Evolutionary conservation across 2,888 invertebrate genomes (phyloP), one percentile per base, ranked within the genome.

Genomic region (Ormia ochracea): DNA sequence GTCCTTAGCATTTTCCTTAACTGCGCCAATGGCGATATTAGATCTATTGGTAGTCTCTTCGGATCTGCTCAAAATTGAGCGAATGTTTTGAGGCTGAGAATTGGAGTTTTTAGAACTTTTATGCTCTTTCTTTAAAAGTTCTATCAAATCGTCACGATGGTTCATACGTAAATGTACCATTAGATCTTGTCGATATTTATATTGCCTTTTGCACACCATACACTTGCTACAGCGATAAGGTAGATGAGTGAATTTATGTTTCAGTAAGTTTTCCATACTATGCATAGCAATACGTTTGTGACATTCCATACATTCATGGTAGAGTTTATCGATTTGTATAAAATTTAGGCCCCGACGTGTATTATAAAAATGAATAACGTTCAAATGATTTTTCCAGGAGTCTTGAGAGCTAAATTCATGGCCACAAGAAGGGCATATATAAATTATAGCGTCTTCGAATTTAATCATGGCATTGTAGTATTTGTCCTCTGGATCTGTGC

Each of bases 241-340:
- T 65, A 87, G 66, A 83, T 87, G 87, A 4, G 87, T 87, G 36
- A 88, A 87, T 82, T 87, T 87, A 73, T 87, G 87, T 76, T 87
- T 87, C 1, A 87, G 70, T 21, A 87, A 83, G 80, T 87, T 87
- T 61, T 87, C 87, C 48, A 88, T 85, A 21, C 87, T 87, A 56
- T 87, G 87, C 87, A 87, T 87, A 0, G 87, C 87, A 19, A 87
- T 87, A 4, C 86, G 85, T 74, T 87, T 87, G 38, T 86, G 84
- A 69, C 87, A 87, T 70, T 87, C 88, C 65, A 85, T 78, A 50
- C 87, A 87, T 26, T 85, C 84, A 77, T 87, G 87, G 56, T 87
- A 87, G 0, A 87, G 81, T 78, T 88, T 88, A 69, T 88, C 87
- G 9, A 87, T 81, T 50, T 84, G 85, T 28, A 86, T 83, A 70